Evolutionary conservation across 1,140 invertebrate genomes (phyloP).

Genomic region (Apis florea): DNA sequence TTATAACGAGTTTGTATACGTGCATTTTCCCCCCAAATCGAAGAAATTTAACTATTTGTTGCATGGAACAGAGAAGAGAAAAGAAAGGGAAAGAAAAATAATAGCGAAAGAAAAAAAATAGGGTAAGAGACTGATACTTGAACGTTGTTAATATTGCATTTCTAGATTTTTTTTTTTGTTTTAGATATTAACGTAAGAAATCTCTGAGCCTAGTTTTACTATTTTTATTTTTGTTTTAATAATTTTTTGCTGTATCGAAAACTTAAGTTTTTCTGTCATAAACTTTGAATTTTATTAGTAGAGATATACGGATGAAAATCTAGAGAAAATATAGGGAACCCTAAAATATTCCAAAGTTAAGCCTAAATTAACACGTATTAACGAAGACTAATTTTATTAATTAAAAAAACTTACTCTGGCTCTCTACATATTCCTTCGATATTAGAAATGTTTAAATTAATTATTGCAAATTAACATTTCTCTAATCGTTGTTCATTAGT

Average conservation of each 20-base stretch:
- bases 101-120: not conserved
- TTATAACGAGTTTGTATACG: conserved; percentile 14
- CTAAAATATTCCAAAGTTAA: not conserved
- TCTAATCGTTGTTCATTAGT: conserved; percentile 19
- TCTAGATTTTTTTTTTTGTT: too few relatives aligned
- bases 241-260: too few relatives aligned
- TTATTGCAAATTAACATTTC: not conserved
- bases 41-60: conserved; percentile 6
- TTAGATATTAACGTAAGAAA: too few relatives aligned
- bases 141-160: not conserved
- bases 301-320: too few relatives aligned
- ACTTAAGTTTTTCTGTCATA: too few relatives aligned
- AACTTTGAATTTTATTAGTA: too few relatives aligned
- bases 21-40: conserved; percentile 12
- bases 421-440: not conserved
- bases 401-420: not conserved
- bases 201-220: too few relatives aligned
- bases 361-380: not conserved
- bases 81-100: not conserved
- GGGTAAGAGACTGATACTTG: not conserved
- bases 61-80: not conserved
- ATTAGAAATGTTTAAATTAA: conserved; percentile 2
- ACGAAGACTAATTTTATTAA: conserved; percentile 1
- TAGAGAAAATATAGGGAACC: too few relatives aligned
- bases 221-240: too few relatives aligned